These are phyloP conservation scores for Empidonax traillii DNA, from an alignment of 2,113 vertebrate species.

Conservation along the genomic window DNA sequence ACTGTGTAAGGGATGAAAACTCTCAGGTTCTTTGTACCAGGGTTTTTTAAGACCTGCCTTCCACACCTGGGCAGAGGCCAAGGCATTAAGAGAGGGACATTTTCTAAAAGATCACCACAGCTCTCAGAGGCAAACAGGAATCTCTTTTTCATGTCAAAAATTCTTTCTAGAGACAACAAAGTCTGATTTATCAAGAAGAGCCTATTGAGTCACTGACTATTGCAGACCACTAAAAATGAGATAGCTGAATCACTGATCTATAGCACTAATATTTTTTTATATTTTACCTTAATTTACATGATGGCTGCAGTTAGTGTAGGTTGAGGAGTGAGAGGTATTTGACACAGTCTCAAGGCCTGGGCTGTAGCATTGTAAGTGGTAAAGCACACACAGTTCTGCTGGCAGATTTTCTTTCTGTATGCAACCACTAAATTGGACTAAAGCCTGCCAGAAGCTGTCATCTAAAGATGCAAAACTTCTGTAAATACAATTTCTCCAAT, in stretches of 20 bases:
- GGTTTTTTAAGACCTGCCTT: neutral
- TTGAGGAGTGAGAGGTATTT: neutral
- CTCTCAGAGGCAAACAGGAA: neutral
- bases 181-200: neutral
- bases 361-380: neutral
- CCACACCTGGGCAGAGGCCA: neutral
- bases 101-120: neutral
- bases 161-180: neutral
- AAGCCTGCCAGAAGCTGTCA: constrained; percentile 6
- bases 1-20: neutral
- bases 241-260: neutral
- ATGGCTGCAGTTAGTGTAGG: neutral
- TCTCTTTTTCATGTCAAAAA: neutral
- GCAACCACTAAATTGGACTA: neutral
- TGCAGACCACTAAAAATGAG: neutral
- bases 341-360: neutral
- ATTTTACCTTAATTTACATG: neutral
- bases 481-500: neutral
- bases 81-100: neutral
- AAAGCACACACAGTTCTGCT: neutral
- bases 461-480: constrained; percentile 5
- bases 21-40: neutral
- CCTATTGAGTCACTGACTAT: neutral
- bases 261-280: neutral
- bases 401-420: neutral